Conservation (phyloP, 2,113 vertebrate species). For the Phrynosoma blainvillii region DNA sequence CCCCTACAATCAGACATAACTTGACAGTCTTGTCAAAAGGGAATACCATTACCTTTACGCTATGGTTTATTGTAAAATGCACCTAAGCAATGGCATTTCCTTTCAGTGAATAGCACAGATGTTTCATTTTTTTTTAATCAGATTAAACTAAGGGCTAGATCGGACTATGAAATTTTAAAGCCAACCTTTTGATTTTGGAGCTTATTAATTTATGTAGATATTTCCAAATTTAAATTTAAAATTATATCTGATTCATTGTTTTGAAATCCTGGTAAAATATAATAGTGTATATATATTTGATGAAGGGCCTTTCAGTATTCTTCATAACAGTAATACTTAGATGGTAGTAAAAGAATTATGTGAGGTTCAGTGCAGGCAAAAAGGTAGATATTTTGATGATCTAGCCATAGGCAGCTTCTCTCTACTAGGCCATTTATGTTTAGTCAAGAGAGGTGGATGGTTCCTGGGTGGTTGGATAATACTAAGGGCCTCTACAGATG, state of each 20-base stretch:
- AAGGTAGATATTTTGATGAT: not conserved
- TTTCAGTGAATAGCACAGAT: not conserved
- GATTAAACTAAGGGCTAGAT: not conserved
- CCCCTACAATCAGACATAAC: too few species aligned
- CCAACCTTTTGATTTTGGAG: not conserved
- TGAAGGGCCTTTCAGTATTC: not conserved
- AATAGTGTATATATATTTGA: not conserved
- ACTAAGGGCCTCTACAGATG: too few species aligned
- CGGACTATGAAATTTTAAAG: not conserved
- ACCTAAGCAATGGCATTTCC: not conserved
- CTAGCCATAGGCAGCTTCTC: not conserved
- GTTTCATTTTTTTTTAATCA: not conserved
- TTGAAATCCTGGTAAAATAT: not conserved
- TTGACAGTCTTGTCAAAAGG: too few species aligned
- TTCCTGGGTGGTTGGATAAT: not conserved
- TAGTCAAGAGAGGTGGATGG: not conserved
- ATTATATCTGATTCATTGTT: not conserved
- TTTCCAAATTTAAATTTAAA: not conserved
- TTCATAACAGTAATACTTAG: not conserved
- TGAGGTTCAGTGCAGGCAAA: not conserved
- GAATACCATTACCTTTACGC: too few species aligned
- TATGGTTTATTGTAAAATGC: not conserved
- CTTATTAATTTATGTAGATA: slow-evolving; percentile 4
- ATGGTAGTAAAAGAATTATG: not conserved
- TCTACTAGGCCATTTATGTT: too few species aligned